Base-by-base conservation (phyloP, 2,797 vertebrate species). In the Neosilurus mollespiculum region DNA sequence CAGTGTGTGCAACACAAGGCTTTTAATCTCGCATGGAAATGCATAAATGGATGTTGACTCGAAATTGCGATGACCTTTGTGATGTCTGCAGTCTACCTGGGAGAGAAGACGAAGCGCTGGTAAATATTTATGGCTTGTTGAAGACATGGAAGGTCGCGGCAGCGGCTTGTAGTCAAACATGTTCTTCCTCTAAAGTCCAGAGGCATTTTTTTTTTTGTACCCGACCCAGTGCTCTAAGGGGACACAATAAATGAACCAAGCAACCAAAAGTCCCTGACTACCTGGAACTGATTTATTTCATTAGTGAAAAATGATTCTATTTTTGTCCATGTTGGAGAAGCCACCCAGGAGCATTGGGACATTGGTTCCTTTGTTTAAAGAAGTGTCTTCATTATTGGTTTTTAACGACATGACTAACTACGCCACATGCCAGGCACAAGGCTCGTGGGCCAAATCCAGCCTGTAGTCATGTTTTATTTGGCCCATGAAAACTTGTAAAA, bases 101-200 rank as follows among this genome's bases (percentile, higher is more conserved):
- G 86, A 85, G 85, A 85, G 75, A 78, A 85, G 75, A 89, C 76
- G 82, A 83, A 81, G 81, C 69, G 5, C 82, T 91, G 92, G 92
- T 92, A 89, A 90, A 94, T 94, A 94, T 94, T 94, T 92, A 94
- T 94, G 88, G 90, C 81, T 92, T 92, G 93, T 92, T 91, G 91
- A 93, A 91, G 90, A 88, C 90, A 89, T 88, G 89, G 92, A 92
- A 94, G 93, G 93, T 94, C 92, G 89, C 87, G 91, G 90, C 90
- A 92, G 90, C 87, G 90, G 90, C 89, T 92, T 83, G 76, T 86
- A 86, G 86, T 83, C 86, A 87, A 87, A 88, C 83, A 88, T 75
- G 83, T 79, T 80, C 64, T 80, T 58, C 62, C 80, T 78, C 37
- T 16, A 80, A 77, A 88, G 87, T 82, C 87, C 81, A 84, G 79